These are phyloP conservation scores for Maccullochella peelii DNA, from an alignment of 2,113 vertebrate genomes.

Conservation along the genomic window DNA sequence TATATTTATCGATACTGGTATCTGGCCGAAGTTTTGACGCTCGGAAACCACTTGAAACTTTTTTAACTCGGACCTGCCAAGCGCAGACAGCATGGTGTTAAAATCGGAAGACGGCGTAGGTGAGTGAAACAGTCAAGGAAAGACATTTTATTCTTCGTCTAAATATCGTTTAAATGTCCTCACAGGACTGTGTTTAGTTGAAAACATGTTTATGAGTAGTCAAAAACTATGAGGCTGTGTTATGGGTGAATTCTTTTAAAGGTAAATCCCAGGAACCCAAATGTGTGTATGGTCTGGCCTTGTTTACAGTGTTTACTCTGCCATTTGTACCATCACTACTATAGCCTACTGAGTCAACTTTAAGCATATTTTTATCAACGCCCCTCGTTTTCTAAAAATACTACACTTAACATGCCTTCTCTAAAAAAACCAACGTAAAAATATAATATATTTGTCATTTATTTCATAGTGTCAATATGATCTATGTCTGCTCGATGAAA, in stretches of 20 bases:
- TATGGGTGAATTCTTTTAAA: neutral
- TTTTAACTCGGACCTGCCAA: neutral
- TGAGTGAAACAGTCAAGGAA: constrained; percentile 70
- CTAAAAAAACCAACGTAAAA: neutral
- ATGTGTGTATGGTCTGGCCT: constrained; percentile 15
- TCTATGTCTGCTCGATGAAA: too few species aligned
- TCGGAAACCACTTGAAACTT: constrained; percentile 50
- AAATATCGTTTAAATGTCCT: neutral
- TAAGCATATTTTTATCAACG: neutral
- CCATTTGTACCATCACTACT: neutral
- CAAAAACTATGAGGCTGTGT: neutral
- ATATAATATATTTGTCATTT: neutral
- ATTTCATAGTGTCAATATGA: neutral
- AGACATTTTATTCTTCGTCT: neutral
- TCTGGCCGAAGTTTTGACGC: constrained; percentile 4
- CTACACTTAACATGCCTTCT: neutral
- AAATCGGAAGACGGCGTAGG: constrained; percentile 87
- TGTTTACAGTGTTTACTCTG: constrained; percentile 47
- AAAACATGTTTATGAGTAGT: neutral
- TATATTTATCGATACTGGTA: neutral
- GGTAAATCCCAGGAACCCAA: neutral
- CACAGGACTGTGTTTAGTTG: rapidly evolving
- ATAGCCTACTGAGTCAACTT: too few species aligned
- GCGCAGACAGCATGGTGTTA: constrained; percentile 81
- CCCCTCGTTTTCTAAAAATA: neutral